Evolutionary conservation across 2,797 vertebrate species (phyloP), one percentile per base, ranked within the genome.

Genomic region (Neosilurus hyrtlii): DNA sequence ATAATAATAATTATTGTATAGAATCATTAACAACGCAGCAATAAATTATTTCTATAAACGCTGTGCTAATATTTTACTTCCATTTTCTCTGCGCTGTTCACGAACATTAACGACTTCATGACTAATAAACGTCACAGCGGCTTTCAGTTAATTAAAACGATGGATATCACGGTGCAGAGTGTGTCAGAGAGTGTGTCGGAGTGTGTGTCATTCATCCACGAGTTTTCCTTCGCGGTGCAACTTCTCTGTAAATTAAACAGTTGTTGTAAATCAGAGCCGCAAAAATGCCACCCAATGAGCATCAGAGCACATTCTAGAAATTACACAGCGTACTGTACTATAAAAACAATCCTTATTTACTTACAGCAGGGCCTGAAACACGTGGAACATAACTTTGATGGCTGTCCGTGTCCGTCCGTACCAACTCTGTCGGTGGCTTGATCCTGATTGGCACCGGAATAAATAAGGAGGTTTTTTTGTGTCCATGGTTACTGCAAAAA

Each of bases 91-190:
- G 15, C 88, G 63, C 89, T 93, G 89, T 90, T 88, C 81, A 66
- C 88, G 90, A 90, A 89, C 91, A 95, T 96, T 97, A 96, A 95
- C 90, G 92, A 95, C 91, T 93, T 92, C 90, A 86, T 93, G 95
- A 95, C 92, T 94, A 96, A 96, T 97, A 97, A 96, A 95, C 93
- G 94, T 96, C 96, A 94, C 94, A 91, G 94, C 95, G 89, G 90
- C 95, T 96, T 97, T 96, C 94, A 92, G 94, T 96, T 98, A 96
- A 98, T 98, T 97, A 97, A 97, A 97, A 96, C 95, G 96, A 96
- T 96, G 96, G 96, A 95, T 96, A 97, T 93, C 94, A 95, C 92
- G 92, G 92, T 92, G 93, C 94, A 95, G 96, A 93, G 92, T 93
- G 92, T 93, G 94, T 43, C 2, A 1, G 16, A 1, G 16, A 10